Evolutionary conservation across 2,113 vertebrate species (phyloP), one percentile per base, ranked within the genome.

Genomic region (Entomyzon cyanotis): DNA sequence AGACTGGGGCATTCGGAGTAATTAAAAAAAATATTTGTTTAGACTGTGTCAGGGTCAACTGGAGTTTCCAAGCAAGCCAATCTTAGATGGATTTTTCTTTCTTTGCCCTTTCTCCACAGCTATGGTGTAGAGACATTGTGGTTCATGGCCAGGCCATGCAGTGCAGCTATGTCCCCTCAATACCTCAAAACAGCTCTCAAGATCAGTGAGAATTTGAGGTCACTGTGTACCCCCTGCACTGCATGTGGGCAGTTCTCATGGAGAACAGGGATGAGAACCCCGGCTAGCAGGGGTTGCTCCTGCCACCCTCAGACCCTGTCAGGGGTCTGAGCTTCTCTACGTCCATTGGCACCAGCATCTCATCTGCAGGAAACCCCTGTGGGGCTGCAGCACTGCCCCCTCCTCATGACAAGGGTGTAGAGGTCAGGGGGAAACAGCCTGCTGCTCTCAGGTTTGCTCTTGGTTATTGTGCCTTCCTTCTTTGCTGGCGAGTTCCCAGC

Each of bases 11-110:
- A 5, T 91, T 94, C 42, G 53, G 67, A 91, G 81, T 81, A 85
- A 95, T 81, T 96, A 39, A 60, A 74, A 87, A 77, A 90, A 96
- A 78, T 92, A 96, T 94, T 96, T 96, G 85, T 89, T 97, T 95
- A 93, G 91, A 87, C 87, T 83, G 44, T 73, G 46, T 87, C 55
- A 95, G 89, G 63, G 85, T 90, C 67, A 94, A 17, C 11, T 28
- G 70, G 42, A 93, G 67, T 88, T 90, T 87, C 58, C 80, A 87
- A 78, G n/a, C 47, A 64, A 68, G 74, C 60, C 64, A 76, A 31
- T 42, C 55, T 42, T 41, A 22, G 71, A 17, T 0, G 0, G n/a
- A 65, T n/a, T 86, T 87, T 79, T 52, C 37, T 81, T 64, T 85
- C 67, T 67, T 76, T 76, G 42, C 42, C 42, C 15, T 83, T 80